These are phyloP conservation scores for Accipiter cooperii DNA, from an alignment of 2,113 vertebrate genomes.

Conservation along the genomic window DNA sequence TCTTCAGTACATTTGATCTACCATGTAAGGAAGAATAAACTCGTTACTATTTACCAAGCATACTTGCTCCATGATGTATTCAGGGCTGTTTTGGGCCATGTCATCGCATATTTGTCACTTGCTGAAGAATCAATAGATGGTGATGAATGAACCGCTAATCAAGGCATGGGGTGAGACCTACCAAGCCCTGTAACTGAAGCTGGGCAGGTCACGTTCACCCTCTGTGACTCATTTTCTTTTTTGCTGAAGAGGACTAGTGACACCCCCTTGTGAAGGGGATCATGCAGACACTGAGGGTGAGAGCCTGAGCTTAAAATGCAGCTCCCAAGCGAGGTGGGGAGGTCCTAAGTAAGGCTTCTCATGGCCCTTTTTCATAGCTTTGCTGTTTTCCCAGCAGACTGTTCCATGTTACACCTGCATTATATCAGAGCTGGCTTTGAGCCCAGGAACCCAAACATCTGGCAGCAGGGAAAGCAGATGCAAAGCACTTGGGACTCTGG, in stretches of 20 bases:
- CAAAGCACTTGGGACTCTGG: neutral
- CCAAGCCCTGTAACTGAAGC: neutral
- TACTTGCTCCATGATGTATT: neutral
- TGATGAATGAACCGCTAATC: neutral
- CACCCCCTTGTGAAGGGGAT: neutral
- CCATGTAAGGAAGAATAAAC: neutral
- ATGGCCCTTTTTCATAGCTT: neutral
- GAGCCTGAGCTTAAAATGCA: neutral
- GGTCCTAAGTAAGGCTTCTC: neutral
- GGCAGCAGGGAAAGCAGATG: neutral
- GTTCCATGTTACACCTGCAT: neutral
- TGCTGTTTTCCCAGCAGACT: neutral
- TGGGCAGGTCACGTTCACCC: neutral
- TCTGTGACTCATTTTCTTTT: neutral
- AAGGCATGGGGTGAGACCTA: neutral
- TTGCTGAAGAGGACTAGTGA: neutral
- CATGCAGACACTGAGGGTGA: fast-evolving
- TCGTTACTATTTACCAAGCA: fast-evolving
- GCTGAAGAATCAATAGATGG: neutral
- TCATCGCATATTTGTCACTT: neutral
- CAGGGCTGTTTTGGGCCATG: neutral
- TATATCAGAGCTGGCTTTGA: neutral
- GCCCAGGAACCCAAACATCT: fast-evolving
- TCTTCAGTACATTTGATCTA: neutral
- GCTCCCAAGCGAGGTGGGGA: neutral